These are phyloP conservation scores for Diabrotica balteata DNA, from an alignment of 2,888 invertebrate species.

Conservation along the genomic window DNA sequence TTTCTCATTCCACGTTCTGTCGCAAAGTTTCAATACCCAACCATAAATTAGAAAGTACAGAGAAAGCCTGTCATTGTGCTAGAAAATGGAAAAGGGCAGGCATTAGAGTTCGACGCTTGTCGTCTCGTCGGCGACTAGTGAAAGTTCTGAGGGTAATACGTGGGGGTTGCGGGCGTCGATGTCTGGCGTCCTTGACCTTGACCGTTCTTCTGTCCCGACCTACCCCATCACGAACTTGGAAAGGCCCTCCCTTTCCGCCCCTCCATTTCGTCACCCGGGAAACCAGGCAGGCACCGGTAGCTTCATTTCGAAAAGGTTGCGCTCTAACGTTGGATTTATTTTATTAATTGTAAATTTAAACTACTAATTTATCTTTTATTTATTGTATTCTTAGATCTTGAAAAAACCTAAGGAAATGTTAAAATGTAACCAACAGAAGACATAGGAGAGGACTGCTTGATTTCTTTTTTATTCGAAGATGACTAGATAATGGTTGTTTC, in stretches of 20 bases:
- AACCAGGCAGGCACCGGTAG: neutral
- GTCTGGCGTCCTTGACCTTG: constrained; percentile 49
- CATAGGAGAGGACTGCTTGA: too few species aligned
- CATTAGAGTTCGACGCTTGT: constrained; percentile 23
- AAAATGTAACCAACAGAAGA: too few species aligned
- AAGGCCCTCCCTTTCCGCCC: constrained; percentile 31
- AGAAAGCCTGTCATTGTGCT: constrained; percentile 7
- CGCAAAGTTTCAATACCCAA: constrained; percentile 9
- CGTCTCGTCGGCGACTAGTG: constrained; percentile 28
- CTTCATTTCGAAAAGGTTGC: too few species aligned
- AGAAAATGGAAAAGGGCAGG: constrained; percentile 9
- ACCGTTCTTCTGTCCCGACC: constrained; percentile 44
- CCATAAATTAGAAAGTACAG: constrained; percentile 6
- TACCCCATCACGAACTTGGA: constrained; percentile 42
- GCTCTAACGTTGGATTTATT: too few species aligned
- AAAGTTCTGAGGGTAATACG: constrained; percentile 21
- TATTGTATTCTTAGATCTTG: too few species aligned
- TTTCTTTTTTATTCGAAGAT: too few species aligned
- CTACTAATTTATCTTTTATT: too few species aligned
- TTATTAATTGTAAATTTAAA: too few species aligned
- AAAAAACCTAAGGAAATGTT: too few species aligned
- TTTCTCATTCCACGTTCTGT: constrained; percentile 1
- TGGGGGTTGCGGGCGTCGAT: constrained; percentile 32
- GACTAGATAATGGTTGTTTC: too few species aligned
- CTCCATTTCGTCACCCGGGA: constrained; percentile 1